A percentile compares a stretch with the other conserved stretches of the same genome.
Conservation (phyloP, 2,797 vertebrate genomes). For the Danio tinwini region DNA sequence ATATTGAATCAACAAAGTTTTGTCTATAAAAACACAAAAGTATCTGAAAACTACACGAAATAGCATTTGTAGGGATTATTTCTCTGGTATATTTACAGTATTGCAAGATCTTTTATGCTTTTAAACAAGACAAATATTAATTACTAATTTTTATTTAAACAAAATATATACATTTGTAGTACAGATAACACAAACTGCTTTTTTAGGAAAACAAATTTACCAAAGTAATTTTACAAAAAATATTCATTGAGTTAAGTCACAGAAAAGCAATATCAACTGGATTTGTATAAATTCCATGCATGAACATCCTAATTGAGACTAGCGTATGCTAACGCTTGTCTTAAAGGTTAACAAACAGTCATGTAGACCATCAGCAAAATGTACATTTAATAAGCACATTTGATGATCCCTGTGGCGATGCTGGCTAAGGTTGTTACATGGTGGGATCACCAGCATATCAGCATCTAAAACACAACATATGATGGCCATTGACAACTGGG, state of each 20-base stretch:
- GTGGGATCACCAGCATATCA: neutral
- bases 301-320: neutral
- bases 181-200: neutral
- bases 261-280: neutral
- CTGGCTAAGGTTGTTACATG: neutral
- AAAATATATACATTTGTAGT: neutral
- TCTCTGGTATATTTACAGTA: neutral
- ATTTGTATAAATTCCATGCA: neutral
- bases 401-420: neutral
- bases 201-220: neutral
- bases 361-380: neutral
- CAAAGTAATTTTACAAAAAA: too few relatives aligned
- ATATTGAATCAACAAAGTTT: neutral
- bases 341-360: neutral
- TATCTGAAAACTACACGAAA: neutral
- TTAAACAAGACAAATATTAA: neutral
- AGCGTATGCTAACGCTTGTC: neutral
- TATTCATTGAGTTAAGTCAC: neutral
- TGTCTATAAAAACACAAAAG: neutral
- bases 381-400: neutral
- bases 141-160: too few relatives aligned
- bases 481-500: neutral
- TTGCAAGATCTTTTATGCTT: neutral
- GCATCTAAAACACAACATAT: slow-evolving; percentile 6
- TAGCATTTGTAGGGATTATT: neutral